Evolutionary conservation across 2,888 invertebrate species (phyloP).

Genomic region (Thyatira batis): DNA sequence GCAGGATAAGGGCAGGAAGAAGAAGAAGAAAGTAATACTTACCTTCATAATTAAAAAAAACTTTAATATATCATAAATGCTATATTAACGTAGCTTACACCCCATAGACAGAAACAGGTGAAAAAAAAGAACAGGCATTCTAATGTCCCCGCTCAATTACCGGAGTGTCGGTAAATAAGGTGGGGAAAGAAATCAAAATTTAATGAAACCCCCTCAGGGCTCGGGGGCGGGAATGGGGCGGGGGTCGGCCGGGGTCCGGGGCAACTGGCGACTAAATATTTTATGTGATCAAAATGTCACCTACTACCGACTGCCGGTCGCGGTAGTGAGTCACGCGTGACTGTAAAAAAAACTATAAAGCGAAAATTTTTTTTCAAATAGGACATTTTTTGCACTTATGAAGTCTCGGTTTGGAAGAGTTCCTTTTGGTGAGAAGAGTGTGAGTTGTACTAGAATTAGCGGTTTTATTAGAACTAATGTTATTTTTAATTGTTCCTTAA

Average conservation of each 20-base stretch:
- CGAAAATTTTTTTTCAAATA: too few species aligned
- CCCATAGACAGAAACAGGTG: neutral
- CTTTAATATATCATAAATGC: too few species aligned
- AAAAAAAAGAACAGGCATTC: neutral
- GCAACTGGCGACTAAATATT: constrained; percentile 24
- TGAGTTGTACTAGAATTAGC: too few species aligned
- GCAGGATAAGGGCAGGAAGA: too few species aligned
- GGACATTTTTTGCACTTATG: too few species aligned
- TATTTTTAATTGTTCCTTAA: too few species aligned
- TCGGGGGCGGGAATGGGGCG: neutral
- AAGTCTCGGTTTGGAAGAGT: too few species aligned
- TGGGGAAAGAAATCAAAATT: constrained; percentile 32
- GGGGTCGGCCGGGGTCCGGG: neutral
- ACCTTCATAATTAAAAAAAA: too few species aligned
- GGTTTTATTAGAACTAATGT: too few species aligned
- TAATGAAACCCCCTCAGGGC: constrained; percentile 22
- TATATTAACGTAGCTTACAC: neutral
- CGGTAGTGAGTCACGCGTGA: constrained; percentile 15
- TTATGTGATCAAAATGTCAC: constrained; percentile 18
- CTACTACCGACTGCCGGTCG: constrained; percentile 21
- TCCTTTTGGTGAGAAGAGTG: too few species aligned
- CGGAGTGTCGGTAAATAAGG: constrained; percentile 30
- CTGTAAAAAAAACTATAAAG: too few species aligned
- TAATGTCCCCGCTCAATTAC: constrained; percentile 18
- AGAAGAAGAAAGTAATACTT: too few species aligned